Evolutionary conservation across 2,113 vertebrate species (phyloP).

Genomic region (Mohoua ochrocephala): DNA sequence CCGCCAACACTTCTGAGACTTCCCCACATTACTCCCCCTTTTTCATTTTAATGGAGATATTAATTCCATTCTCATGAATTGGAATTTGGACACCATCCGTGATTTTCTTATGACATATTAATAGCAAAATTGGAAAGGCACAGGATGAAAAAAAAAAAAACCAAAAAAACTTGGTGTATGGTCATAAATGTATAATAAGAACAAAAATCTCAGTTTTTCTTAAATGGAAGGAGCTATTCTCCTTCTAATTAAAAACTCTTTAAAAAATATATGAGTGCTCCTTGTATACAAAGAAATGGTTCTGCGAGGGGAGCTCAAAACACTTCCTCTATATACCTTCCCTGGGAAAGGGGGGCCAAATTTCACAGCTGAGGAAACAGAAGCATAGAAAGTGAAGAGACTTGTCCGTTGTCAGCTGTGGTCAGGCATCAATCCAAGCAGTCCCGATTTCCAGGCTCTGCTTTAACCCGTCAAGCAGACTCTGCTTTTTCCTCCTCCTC

Average conservation of each 20-base stretch:
- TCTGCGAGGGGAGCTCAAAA: background rate
- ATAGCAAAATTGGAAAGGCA: slow-evolving; percentile 36
- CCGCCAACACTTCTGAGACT: slow-evolving; percentile 33
- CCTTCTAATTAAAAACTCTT: background rate
- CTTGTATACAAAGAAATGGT: background rate
- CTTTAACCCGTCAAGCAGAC: background rate
- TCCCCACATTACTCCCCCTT: background rate
- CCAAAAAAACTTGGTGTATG: background rate
- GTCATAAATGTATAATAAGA: background rate
- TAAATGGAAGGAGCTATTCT: background rate
- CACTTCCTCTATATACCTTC: background rate
- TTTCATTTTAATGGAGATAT: slow-evolving; percentile 33
- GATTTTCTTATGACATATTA: slow-evolving; percentile 40
- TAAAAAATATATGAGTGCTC: background rate
- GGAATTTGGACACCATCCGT: slow-evolving; percentile 11
- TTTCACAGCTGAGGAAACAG: slow-evolving; percentile 2
- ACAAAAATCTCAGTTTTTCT: background rate
- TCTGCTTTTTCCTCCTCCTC: background rate
- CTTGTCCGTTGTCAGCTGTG: background rate
- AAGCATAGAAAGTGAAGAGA: slow-evolving; percentile 8
- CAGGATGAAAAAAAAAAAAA: background rate
- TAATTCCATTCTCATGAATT: slow-evolving; percentile 54
- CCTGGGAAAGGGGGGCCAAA: background rate
- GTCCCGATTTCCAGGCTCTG: background rate
- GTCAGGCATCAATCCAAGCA: slow-evolving; percentile 30